These are phyloP conservation scores for Garrulus glandarius DNA, from an alignment of 2,797 vertebrate species.

Conservation along the genomic window DNA sequence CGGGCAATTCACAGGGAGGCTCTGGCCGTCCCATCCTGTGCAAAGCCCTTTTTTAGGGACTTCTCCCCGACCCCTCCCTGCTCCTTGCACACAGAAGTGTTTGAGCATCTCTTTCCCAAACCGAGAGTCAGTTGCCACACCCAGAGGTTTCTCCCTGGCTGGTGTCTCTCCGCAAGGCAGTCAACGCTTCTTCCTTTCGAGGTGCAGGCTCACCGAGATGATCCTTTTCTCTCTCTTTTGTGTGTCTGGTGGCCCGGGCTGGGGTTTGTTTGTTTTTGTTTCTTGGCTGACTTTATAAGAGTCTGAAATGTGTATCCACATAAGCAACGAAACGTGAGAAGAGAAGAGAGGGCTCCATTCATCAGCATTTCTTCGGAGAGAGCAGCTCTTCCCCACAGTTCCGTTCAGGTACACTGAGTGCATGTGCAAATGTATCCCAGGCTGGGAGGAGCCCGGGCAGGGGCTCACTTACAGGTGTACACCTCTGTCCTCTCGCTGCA, in stretches of 20 bases:
- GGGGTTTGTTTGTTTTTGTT: background rate
- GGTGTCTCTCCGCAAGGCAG: background rate
- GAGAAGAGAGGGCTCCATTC: background rate
- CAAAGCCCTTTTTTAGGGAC: background rate
- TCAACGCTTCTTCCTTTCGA: conserved; percentile 14
- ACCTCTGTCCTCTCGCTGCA: conserved; percentile 98
- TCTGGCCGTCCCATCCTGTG: conserved; percentile 1
- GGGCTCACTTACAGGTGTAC: conserved; percentile 92
- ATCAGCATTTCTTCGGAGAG: background rate
- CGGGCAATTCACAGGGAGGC: background rate
- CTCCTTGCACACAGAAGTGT: background rate
- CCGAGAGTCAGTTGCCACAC: background rate
- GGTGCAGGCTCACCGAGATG: background rate
- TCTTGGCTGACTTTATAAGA: background rate
- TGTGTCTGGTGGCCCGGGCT: background rate
- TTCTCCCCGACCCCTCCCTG: background rate
- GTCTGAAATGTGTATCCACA: conserved; percentile 18
- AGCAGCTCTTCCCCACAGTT: background rate
- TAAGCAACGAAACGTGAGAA: background rate
- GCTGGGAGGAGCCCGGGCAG: background rate
- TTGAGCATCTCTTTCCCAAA: background rate
- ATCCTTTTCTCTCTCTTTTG: background rate
- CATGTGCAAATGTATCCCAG: conserved; percentile 62
- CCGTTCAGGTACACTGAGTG: background rate
- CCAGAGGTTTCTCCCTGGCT: background rate